Evolutionary conservation across 2,113 vertebrate species (phyloP).

Genomic region (Syngnathus typhle): DNA sequence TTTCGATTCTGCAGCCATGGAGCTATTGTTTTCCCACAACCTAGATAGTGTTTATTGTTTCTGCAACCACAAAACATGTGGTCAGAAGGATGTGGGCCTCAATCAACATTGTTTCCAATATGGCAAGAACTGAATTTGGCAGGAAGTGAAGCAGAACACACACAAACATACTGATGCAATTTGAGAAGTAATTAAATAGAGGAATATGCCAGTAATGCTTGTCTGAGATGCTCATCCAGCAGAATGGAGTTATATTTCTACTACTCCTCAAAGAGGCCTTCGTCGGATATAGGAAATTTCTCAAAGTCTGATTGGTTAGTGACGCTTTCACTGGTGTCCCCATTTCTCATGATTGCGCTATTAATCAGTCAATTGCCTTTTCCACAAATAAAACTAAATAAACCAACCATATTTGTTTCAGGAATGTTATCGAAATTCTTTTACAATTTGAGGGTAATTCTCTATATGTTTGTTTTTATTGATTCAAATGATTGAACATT

Average conservation of each 20-base stretch:
- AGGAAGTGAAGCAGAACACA: not conserved
- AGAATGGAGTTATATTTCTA: not conserved
- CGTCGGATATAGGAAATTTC: not conserved
- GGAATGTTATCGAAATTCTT: no score
- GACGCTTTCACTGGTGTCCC: not conserved
- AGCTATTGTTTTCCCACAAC: conserved; percentile 11
- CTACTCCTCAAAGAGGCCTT: not conserved
- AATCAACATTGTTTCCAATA: not conserved
- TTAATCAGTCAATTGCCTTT: no score
- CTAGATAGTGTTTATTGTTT: not conserved
- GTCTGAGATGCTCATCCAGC: not conserved
- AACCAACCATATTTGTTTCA: no score
- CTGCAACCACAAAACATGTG: conserved; percentile 2
- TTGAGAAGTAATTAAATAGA: not conserved
- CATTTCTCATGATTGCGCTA: not conserved
- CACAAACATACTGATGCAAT: not conserved
- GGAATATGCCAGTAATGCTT: not conserved
- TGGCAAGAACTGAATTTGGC: not conserved
- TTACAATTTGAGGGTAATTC: no score
- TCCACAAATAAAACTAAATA: no score
- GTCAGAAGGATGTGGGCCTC: not conserved
- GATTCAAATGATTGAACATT: no score
- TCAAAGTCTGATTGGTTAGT: not conserved
- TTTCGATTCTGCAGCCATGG: conserved; percentile 8
- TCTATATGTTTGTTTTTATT: no score